These are phyloP conservation scores for Emydura subglobosa DNA, from an alignment of 2,113 vertebrate genomes.

Conservation along the genomic window DNA sequence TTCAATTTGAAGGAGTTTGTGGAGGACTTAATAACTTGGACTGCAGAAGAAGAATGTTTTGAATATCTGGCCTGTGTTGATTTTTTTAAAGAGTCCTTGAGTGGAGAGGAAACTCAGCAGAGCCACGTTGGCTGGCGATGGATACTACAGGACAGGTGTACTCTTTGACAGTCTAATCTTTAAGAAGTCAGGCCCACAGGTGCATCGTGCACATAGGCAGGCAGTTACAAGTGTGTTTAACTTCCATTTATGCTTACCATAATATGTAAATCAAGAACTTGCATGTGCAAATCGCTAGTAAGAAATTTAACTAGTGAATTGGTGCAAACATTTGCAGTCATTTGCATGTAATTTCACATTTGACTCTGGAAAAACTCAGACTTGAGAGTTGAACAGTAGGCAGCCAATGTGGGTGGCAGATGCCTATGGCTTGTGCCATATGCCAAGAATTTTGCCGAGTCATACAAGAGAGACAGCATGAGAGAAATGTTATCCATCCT, in stretches of 20 bases:
- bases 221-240: not conserved
- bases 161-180: not conserved
- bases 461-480: not conserved
- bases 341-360: not conserved
- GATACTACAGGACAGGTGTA: not conserved
- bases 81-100: not conserved
- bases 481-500: fast-evolving
- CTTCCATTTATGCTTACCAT: not conserved
- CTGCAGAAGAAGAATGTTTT: not conserved
- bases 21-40: not conserved
- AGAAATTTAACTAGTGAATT: not conserved
- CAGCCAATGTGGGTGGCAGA: not conserved
- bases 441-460: not conserved
- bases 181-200: not conserved
- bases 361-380: not conserved
- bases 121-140: not conserved
- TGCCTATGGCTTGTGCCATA: fast-evolving
- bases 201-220: not conserved
- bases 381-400: not conserved
- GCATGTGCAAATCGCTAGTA: not conserved
- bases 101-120: not conserved
- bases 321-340: not conserved
- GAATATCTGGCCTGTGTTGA: not conserved
- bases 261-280: not conserved
- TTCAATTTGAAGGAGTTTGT: not conserved